These are phyloP conservation scores for Drosophila trichaetosa DNA, from an alignment of 2,888 invertebrate genomes.

Conservation along the genomic window DNA sequence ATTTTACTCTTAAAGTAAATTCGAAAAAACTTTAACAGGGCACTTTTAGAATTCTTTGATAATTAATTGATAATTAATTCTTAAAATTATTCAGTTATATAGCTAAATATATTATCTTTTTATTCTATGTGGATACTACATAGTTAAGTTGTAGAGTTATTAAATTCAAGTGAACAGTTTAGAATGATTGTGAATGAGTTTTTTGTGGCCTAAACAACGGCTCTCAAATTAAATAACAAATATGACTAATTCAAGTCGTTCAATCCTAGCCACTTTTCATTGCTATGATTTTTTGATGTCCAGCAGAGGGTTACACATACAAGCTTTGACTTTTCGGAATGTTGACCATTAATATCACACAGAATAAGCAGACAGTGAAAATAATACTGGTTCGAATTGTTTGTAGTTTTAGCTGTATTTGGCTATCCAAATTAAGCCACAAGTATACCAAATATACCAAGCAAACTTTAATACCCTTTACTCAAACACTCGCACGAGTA, in stretches of 20 bases:
- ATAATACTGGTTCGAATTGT: neutral
- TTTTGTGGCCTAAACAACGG: neutral
- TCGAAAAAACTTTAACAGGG: neutral
- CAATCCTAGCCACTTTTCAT: neutral
- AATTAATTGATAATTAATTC: neutral
- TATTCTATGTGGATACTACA: neutral
- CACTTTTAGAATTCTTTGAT: neutral
- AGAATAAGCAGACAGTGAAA: neutral
- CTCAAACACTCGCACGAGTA: neutral
- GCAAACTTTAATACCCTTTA: constrained; percentile 2
- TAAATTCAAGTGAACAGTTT: neutral
- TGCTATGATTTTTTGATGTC: neutral
- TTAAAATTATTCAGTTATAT: neutral
- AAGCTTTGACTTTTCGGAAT: no score
- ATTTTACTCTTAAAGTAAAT: neutral
- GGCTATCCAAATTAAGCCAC: neutral
- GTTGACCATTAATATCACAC: neutral
- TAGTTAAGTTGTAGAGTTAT: neutral
- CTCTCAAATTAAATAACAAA: neutral
- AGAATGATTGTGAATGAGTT: neutral
- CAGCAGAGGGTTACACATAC: neutral
- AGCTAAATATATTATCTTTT: neutral
- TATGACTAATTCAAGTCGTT: neutral
- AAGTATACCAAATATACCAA: constrained; percentile 1
- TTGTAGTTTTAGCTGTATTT: neutral